Conservation (phyloP, 2,797 vertebrate species). For the Cyprinella venusta region DNA sequence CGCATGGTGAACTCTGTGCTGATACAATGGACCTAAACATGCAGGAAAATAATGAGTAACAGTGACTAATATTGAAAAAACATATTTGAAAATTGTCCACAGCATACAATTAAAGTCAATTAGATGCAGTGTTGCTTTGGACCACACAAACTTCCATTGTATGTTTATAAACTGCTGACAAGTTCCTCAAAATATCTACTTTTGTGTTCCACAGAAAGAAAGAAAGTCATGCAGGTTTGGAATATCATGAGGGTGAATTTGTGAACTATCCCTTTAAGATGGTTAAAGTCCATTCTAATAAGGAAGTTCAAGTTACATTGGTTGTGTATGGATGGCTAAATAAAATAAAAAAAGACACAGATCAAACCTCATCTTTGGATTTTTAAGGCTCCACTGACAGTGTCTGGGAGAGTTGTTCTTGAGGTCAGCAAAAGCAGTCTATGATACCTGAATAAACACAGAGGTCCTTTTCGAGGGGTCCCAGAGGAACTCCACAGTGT, state of each 20-base stretch:
- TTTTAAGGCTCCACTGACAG: constrained; percentile 9
- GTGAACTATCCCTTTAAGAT: background rate
- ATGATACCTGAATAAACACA: constrained; percentile 93
- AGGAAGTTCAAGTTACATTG: background rate
- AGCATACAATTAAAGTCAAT: background rate
- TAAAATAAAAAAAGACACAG: background rate
- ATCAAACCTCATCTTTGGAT: constrained; percentile 3
- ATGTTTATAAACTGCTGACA: background rate
- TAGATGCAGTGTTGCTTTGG: background rate
- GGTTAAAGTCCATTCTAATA: background rate
- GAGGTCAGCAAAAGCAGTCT: background rate
- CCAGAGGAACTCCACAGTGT: constrained; percentile 98
- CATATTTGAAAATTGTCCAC: background rate
- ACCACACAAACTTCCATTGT: background rate
- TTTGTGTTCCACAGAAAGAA: background rate
- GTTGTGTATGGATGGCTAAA: background rate
- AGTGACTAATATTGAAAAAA: background rate
- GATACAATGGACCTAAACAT: constrained; percentile 91
- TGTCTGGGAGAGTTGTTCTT: constrained; percentile 12
- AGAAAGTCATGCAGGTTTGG: background rate
- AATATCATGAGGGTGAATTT: background rate
- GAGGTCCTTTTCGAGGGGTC: constrained; percentile 95
- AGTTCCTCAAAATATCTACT: background rate
- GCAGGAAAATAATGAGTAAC: background rate
- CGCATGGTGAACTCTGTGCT: constrained; percentile 98